These are phyloP conservation scores for Mongoloraphidia duomilia DNA, from an alignment of 2,888 invertebrate species.

Conservation along the genomic window DNA sequence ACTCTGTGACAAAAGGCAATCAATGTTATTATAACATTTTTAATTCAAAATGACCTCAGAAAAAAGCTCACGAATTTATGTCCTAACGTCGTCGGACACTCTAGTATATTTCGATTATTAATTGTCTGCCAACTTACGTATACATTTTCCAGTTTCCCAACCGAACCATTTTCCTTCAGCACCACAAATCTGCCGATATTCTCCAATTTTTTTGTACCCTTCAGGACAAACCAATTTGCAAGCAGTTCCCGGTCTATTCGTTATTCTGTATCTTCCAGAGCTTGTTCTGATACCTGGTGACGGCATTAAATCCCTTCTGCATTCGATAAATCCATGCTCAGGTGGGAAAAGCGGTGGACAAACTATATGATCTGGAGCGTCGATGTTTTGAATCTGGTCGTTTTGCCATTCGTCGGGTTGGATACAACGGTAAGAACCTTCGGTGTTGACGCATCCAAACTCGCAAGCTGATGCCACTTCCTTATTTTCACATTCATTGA, in stretches of 20 bases:
- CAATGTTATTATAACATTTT: no score
- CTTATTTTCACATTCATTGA: conserved; percentile 46
- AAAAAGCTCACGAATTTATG: no score
- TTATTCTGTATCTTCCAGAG: conserved; percentile 23
- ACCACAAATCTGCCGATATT: conserved; percentile 31
- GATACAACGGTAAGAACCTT: conserved; percentile 43
- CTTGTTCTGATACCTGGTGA: conserved; percentile 14
- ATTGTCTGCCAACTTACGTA: conserved; percentile 24
- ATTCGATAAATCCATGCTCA: conserved; percentile 32
- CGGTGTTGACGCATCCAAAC: conserved; percentile 44
- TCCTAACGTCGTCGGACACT: no score
- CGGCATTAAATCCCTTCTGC: conserved; percentile 23
- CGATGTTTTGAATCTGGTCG: conserved; percentile 12
- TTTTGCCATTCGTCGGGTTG: conserved; percentile 15
- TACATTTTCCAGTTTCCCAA: conserved; percentile 30
- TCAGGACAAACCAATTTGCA: conserved; percentile 33
- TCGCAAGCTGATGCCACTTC: conserved; percentile 28
- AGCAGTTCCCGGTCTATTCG: conserved; percentile 33
- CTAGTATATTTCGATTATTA: no score
- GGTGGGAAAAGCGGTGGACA: conserved; percentile 32
- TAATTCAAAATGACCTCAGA: no score
- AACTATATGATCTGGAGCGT: conserved; percentile 18
- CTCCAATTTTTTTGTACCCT: conserved; percentile 30
- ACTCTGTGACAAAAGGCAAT: no score
- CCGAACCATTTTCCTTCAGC: conserved; percentile 32